Evolutionary conservation across 2,113 vertebrate species (phyloP).

Genomic region (Scomber colias): DNA sequence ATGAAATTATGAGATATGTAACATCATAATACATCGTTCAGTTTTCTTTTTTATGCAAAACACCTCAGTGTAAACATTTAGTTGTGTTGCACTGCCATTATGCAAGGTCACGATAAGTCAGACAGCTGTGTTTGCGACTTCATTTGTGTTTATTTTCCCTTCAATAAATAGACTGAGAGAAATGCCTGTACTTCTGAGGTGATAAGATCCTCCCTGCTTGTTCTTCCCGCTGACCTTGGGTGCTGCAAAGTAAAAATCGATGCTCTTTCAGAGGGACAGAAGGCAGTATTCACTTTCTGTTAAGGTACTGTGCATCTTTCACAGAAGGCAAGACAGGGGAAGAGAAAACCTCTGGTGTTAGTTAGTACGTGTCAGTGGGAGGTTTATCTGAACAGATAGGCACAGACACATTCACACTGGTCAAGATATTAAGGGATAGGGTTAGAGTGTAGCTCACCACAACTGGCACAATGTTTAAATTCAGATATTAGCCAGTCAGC

Average conservation of each 20-base stretch:
- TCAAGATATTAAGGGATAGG: background rate
- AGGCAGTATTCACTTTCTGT: slow-evolving; percentile 73
- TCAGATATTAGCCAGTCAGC: background rate
- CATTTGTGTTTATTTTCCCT: slow-evolving; percentile 71
- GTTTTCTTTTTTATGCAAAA: slow-evolving; percentile 11
- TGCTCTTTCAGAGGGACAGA: slow-evolving; percentile 72
- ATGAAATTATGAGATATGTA: slow-evolving; percentile 7
- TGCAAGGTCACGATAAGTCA: slow-evolving; percentile 60
- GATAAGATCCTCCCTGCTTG: slow-evolving; percentile 73
- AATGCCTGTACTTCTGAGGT: slow-evolving; percentile 60
- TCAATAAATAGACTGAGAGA: slow-evolving; percentile 62
- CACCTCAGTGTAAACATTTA: slow-evolving; percentile 2
- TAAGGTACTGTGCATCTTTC: slow-evolving; percentile 51
- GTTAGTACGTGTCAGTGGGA: slow-evolving; percentile 30
- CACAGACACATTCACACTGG: slow-evolving; percentile 3
- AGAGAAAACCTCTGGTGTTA: slow-evolving; percentile 39
- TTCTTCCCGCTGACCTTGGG: slow-evolving; percentile 74
- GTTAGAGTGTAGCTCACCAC: background rate
- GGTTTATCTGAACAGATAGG: slow-evolving; percentile 54
- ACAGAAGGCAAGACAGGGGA: slow-evolving; percentile 34
- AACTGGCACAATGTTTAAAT: background rate
- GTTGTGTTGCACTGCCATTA: slow-evolving; percentile 2
- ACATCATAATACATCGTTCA: slow-evolving; percentile 2
- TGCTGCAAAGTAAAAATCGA: slow-evolving; percentile 77
- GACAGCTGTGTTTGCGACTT: slow-evolving; percentile 49